Evolutionary conservation across 2,113 vertebrate species (phyloP), one percentile per base, ranked within the genome.

Genomic region (Nicator chloris): DNA sequence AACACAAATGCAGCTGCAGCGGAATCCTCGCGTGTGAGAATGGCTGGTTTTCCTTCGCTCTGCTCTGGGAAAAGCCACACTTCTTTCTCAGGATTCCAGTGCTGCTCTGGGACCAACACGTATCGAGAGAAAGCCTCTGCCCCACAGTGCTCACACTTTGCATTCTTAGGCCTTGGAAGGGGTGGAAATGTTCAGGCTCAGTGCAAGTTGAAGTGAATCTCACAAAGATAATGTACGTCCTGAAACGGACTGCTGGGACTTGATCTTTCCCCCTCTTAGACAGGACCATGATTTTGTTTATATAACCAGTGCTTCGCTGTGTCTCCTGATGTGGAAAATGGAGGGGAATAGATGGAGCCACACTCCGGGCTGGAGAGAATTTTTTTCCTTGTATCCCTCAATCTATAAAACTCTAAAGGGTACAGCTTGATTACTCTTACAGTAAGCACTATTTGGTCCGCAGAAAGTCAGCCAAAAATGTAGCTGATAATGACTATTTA

Each of bases 401-500:
- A 93, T 92, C 92, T 92, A 64, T 96, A 95, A 95, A 96, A 90
- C 94, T 88, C 85, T 75, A 37, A 94, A 90, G 72, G 80, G 90
- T 95, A 93, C 27, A 75, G 94, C 92, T 56, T 93, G 93, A 93
- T 96, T 96, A 88, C 60, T 92, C 90, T 82, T 83, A 81, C 92
- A 93, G 92, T 94, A 88, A 93, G 96, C 93, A 93, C 88, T 90
- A 93, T 40, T 94, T 83, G 85, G 79, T 30, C 68, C 16, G 0
- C 88, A 93, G 76, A 90, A 86, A 96, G 90, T 45, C 93, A 94
- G 94, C 94, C 95, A 96, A 97, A 96, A 95, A 97, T 94, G 96
- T 93, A 83, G 90, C 95, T 88, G 95, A 94, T 96, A 96, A 94
- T 95, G 88, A 93, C 93, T 97, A 94, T 96, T 96, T 97, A 96